These are phyloP conservation scores for Crocodylus rhombifer DNA, from an alignment of 2,797 vertebrate species.

Conservation along the genomic window DNA sequence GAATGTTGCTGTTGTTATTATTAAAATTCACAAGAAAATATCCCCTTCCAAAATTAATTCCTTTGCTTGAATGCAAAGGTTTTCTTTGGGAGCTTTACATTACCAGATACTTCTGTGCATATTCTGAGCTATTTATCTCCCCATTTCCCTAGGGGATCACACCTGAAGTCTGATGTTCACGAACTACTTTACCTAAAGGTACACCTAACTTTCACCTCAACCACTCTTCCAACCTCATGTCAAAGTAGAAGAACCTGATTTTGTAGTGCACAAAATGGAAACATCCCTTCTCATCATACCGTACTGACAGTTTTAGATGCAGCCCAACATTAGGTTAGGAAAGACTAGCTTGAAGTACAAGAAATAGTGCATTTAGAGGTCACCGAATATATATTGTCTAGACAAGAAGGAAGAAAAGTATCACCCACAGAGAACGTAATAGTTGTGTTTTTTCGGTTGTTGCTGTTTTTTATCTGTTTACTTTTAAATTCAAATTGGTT, in stretches of 20 bases:
- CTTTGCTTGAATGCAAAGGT: conserved; percentile 44
- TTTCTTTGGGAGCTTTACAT: conserved; percentile 40
- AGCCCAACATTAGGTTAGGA: neutral
- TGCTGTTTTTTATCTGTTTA: neutral
- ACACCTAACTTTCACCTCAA: conserved; percentile 1
- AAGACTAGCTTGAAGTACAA: neutral
- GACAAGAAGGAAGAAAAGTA: neutral
- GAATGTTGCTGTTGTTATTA: neutral
- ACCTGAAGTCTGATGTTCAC: neutral
- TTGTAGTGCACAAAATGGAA: neutral
- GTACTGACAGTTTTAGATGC: neutral
- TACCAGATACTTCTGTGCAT: conserved; percentile 12
- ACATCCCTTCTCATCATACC: neutral
- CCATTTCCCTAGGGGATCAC: neutral
- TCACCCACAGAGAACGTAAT: neutral
- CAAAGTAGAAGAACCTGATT: neutral
- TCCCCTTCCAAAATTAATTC: conserved; percentile 43
- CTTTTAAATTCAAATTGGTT: neutral
- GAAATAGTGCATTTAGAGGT: neutral
- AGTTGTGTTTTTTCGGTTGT: neutral
- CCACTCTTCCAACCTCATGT: conserved; percentile 9
- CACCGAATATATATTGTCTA: neutral
- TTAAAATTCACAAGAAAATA: conserved; percentile 18
- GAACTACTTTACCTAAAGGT: conserved; percentile 31
- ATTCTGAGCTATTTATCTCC: conserved; percentile 20